phyloP scores from a whole-genome alignment of 35 echinoderm and acorn worm species.

The Ptychodera flava region DNA sequence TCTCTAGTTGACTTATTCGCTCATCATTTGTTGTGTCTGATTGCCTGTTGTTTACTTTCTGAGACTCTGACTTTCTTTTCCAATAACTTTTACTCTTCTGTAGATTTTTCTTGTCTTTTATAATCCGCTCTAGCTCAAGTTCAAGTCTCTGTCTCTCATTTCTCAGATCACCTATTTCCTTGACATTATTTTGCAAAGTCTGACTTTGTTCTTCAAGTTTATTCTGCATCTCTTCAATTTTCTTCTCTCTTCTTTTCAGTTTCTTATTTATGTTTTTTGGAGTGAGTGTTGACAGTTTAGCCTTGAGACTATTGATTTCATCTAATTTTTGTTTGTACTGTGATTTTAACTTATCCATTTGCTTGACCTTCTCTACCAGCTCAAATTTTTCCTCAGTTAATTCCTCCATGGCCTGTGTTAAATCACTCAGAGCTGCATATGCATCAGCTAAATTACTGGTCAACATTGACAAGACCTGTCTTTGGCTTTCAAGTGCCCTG shows the following conservation, averaged over 20 bases:
- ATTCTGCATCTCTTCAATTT: not conserved
- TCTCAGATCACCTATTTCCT: not conserved
- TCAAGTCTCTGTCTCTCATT: not conserved
- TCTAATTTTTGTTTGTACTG: not conserved
- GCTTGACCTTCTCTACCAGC: not conserved
- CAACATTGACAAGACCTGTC: not conserved
- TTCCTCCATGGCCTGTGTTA: not conserved
- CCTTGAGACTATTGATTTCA: not conserved
- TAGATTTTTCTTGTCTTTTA: not conserved
- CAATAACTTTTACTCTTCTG: not conserved
- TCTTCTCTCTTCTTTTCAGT: not conserved
- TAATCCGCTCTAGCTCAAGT: not conserved
- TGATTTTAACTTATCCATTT: not conserved
- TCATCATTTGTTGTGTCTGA: not conserved
- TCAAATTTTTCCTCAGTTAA: not conserved
- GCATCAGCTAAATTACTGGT: not conserved
- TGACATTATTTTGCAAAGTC: not conserved
- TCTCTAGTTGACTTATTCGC: not conserved
- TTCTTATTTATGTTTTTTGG: not conserved
- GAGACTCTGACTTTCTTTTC: not conserved
- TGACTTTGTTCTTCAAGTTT: not conserved
- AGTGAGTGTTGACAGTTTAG: not conserved
- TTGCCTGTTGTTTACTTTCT: not conserved
- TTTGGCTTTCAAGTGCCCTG: not conserved
- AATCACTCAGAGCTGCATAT: not conserved